Evolutionary conservation across 2,888 invertebrate genomes (phyloP).

Genomic region (Eurytoma adleriae): DNA sequence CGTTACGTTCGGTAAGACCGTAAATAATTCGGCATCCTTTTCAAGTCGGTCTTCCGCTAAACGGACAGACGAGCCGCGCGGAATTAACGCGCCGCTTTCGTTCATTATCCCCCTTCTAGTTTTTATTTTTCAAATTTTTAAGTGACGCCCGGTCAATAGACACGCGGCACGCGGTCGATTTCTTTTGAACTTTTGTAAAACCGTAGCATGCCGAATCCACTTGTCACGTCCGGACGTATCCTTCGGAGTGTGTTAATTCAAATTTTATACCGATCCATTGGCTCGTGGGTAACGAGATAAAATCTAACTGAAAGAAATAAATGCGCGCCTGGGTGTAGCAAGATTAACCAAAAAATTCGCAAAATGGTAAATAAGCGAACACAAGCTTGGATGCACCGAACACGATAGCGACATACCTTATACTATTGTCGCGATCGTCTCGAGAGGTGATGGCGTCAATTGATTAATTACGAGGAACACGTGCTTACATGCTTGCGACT

Average conservation of each 20-base stretch:
- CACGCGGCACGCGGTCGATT: constrained; percentile 3
- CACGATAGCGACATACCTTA: no score
- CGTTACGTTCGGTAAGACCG: not conserved
- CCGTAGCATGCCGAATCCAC: constrained; percentile 10
- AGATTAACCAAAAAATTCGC: no score
- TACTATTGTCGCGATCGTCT: no score
- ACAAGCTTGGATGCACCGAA: no score
- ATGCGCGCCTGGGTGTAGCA: no score
- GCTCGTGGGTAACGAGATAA: not conserved
- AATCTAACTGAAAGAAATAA: no score
- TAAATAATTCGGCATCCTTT: constrained; percentile 43
- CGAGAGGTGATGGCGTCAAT: no score
- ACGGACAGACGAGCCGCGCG: not conserved
- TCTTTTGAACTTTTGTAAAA: constrained; percentile 32
- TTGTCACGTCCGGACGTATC: not conserved
- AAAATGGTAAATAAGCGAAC: no score
- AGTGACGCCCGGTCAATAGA: not conserved
- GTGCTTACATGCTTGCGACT: no score
- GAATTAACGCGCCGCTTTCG: constrained; percentile 3
- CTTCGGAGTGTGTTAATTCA: constrained; percentile 23
- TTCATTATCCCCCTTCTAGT: not conserved
- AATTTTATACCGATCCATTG: not conserved
- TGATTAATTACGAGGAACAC: no score
- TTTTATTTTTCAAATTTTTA: constrained; percentile 1
- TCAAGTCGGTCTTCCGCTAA: constrained; percentile 33